Base-by-base conservation (phyloP, 2,888 invertebrate species). In the Palloptera scutellata region DNA sequence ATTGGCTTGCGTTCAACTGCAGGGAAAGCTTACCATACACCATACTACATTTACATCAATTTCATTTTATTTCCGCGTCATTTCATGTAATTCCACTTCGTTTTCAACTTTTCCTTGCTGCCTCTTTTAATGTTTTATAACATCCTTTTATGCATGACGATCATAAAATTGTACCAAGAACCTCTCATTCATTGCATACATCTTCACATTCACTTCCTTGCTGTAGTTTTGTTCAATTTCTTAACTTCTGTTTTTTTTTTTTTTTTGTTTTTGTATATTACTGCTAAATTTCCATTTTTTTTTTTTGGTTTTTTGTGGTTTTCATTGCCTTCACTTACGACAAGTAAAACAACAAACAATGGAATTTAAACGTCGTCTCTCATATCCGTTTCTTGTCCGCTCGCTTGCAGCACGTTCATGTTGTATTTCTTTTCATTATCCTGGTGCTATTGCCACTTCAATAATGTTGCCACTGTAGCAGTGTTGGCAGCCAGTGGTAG, bases 301-400 rank as follows among this genome's bases (percentile, higher is more conserved):
- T 43, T 43, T 43, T 43, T 43, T n/a, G n/a, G n/a, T n/a, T 15
- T 48, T 48, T 54, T 2, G 54, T 54, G 11, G 54, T 54, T 19
- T 11, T 19, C 12, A 51, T 48, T 54, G 51, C 51, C 20, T 51
- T 64, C 51, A n/a, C 48, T 61, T 55, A 66, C 60, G 54, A 30
- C 30, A 30, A 30, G 30, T 30, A 30, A 30, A 66, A 30, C n/a
- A 66, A 57, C 66, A 66, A 66, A 66, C 66, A 66, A 66, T 66
- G 66, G 57, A 61, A 61, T 66, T 66, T 66, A 51, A 66, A 66
- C 54, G 61, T 62, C 66, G 61, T 57, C 61, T 61, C 61, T 55
- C 51, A 54, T 20, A 61, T 66, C 66, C 66, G 61, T 51, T 61
- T 51, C 61, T 52, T 61, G 41, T 52, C 20, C 52, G 15, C 51